A percentile compares a stretch with the other conserved stretches of the same genome.
Conservation (phyloP, 2,113 vertebrate species). For the Ictalurus punctatus region DNA sequence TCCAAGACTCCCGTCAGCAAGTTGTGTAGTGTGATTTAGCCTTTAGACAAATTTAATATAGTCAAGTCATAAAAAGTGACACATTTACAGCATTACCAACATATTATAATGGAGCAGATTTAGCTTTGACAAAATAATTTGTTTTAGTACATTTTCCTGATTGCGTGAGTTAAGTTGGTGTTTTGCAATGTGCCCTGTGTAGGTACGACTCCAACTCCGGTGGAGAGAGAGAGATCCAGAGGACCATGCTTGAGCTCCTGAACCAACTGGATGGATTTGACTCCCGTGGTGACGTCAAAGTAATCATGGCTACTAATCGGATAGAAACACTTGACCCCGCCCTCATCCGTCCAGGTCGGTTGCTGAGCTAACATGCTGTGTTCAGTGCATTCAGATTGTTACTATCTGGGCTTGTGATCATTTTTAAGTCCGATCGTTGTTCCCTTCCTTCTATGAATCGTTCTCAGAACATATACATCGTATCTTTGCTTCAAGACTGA, state of each 20-base stretch:
- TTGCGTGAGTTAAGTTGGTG: neutral
- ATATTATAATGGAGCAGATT: neutral
- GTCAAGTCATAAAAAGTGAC: neutral
- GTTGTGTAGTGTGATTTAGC: no score
- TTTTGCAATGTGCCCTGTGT: neutral
- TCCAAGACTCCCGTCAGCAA: no score
- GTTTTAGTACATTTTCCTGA: neutral
- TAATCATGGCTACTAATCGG: constrained; percentile 98
- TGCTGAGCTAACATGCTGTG: neutral
- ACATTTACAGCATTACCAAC: neutral
- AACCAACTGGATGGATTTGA: constrained; percentile 98
- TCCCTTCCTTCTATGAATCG: neutral
- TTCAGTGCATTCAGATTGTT: neutral
- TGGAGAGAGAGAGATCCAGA: constrained; percentile 94
- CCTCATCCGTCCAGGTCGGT: constrained; percentile 91
- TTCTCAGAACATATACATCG: neutral
- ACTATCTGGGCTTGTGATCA: neutral
- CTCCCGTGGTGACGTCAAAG: constrained; percentile 93
- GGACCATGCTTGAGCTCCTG: constrained; percentile 95
- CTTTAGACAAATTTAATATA: neutral
- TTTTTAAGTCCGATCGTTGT: neutral
- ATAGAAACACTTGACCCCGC: constrained; percentile 97
- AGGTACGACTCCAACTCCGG: constrained; percentile 98
- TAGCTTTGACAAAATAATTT: neutral
- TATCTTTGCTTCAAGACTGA: neutral